phyloP scores from a whole-genome alignment of 1,140 invertebrate species.

The Bombyx mandarina region DNA sequence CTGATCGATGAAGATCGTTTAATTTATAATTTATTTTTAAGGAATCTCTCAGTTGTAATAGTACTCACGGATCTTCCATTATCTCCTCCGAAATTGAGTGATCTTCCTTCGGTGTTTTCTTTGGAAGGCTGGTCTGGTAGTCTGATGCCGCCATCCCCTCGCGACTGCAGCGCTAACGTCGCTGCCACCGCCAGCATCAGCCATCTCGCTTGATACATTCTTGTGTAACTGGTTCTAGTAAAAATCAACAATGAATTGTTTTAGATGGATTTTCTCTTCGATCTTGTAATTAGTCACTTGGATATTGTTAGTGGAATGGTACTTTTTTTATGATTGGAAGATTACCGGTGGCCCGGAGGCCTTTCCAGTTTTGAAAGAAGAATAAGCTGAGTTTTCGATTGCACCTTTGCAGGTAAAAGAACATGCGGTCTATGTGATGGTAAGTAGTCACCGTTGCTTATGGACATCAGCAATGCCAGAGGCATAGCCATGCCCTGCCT shows the following conservation, averaged over 20 bases:
- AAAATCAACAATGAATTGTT: background rate
- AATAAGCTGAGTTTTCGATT: background rate
- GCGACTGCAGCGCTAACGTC: constrained; percentile 63
- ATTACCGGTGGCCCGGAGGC: too few relatives aligned
- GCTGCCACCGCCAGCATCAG: constrained; percentile 60
- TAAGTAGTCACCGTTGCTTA: too few relatives aligned
- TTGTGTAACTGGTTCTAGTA: constrained; percentile 8
- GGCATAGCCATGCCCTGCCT: too few relatives aligned
- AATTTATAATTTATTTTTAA: too few relatives aligned
- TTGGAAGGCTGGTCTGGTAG: constrained; percentile 72
- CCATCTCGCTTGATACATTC: constrained; percentile 54
- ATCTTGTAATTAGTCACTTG: background rate
- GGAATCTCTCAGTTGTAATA: too few relatives aligned
- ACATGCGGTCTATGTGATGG: too few relatives aligned
- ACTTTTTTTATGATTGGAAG: too few relatives aligned
- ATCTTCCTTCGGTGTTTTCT: constrained; percentile 44
- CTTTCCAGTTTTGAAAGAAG: too few relatives aligned
- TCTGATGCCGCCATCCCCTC: constrained; percentile 69
- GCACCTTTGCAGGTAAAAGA: too few relatives aligned
- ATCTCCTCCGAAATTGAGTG: constrained; percentile 37
- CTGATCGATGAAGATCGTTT: too few relatives aligned
- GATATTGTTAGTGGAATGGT: too few relatives aligned
- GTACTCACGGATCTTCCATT: constrained; percentile 10
- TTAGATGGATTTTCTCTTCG: background rate
- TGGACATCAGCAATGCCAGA: too few relatives aligned